Percentiles rank a stretch among this genome's conserved stretches.
Conservation (phyloP, 2,797 vertebrate species). For the Crax fasciolata region DNA sequence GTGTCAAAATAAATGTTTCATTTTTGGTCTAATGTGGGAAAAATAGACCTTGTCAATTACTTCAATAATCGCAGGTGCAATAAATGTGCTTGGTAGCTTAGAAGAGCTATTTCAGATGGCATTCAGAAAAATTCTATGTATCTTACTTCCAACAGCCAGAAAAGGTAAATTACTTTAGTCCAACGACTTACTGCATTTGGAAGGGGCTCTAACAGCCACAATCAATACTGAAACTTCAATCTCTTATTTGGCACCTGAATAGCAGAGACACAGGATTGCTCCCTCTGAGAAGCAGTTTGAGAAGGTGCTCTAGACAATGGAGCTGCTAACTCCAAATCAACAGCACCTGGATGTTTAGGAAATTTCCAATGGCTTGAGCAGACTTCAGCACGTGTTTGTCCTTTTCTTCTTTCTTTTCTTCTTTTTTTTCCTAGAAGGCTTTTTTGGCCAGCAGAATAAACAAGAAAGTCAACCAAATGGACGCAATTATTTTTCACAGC, state of each 20-base stretch:
- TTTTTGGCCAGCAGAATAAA: neutral
- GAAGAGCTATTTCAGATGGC: constrained; percentile 30
- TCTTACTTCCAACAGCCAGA: neutral
- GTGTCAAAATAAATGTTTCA: constrained; percentile 74
- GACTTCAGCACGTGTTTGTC: neutral
- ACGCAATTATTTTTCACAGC: neutral
- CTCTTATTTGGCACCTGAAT: constrained; percentile 33
- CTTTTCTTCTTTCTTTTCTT: neutral
- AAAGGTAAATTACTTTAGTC: constrained; percentile 49
- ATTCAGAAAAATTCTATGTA: constrained; percentile 28
- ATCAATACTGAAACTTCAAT: constrained; percentile 22
- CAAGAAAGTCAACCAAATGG: neutral
- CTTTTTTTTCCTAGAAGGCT: neutral
- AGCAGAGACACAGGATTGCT: constrained; percentile 1
- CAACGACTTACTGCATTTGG: constrained; percentile 41
- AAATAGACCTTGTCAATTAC: constrained; percentile 68
- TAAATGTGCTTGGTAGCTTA: constrained; percentile 10
- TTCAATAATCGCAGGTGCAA: constrained; percentile 52
- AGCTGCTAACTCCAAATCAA: neutral
- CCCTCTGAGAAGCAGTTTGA: neutral
- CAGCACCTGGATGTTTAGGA: neutral
- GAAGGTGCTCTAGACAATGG: neutral
- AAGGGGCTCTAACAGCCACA: constrained; percentile 9
- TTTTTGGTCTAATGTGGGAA: constrained; percentile 62
- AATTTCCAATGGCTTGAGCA: neutral